Evolutionary conservation across 2,113 vertebrate species (phyloP), one percentile per base, ranked within the genome.

Genomic region (Megaceryle maxima): DNA sequence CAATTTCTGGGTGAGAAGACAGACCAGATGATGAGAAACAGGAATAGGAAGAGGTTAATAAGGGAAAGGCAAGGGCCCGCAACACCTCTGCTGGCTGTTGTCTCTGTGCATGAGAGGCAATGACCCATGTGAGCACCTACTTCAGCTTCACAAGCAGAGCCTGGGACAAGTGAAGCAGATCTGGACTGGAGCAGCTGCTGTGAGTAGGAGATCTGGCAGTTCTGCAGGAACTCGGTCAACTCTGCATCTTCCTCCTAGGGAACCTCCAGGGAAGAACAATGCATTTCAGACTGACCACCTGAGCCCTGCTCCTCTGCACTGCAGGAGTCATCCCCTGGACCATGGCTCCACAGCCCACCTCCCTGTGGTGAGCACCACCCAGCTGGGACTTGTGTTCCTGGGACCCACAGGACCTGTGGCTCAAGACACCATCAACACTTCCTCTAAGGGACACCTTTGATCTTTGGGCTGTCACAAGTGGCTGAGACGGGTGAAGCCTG

Each of bases 91-190:
- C 39, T 18, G 6, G 31, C 51, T 83, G 28, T 33, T 6, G 2
- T 11, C 44, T 29, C 13, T 3, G 0, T 41, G 28, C 41, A 35
- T 0, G 1, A 3, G 0, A 31, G 31, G 6, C 29, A 66, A 1
- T 6, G 22, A 44, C 33, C 9, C 13, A 5, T 9, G 1, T 21
- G 31, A 63, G 50, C 51, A 59, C 21, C 18, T 41, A 77, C 29
- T 26, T 60, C 67, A 63, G 17, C 37, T 77, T 59, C 59, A 41
- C 1, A 1, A 80, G 60, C 33, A 91, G 37, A 53, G 28, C 25
- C 0, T 44, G 46, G 51, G 37, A 74, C 19, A 33, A 14, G 51
- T 8, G 59, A 80, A 57, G 53, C 53, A 56, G 5, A 73, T 3
- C 6, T 39, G 63, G 39, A 13, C 41, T 37, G 44, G 16, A 37